A percentile compares a stretch with the other conserved stretches of the same genome.
These are phyloP conservation scores for Heterodera filipjevi DNA, from an alignment of 2,888 invertebrate species.

Conservation along the genomic window DNA sequence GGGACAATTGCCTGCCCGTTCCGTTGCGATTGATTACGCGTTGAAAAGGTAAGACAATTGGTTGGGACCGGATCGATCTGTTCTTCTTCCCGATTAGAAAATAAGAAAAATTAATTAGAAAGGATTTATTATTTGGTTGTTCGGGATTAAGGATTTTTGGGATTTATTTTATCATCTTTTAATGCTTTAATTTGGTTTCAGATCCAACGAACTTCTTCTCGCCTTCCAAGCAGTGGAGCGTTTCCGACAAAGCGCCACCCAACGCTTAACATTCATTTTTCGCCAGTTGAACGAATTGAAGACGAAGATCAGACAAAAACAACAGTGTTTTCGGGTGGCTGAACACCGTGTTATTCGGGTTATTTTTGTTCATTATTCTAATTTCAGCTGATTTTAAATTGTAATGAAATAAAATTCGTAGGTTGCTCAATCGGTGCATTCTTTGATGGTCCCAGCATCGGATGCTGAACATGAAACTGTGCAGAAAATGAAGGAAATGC, in stretches of 20 bases:
- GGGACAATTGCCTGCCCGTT: constrained; percentile 1
- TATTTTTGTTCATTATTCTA: too few species aligned
- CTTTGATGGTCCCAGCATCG: not conserved
- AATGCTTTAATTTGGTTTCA: not conserved
- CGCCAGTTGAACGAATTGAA: constrained; percentile 22
- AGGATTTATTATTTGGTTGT: too few species aligned
- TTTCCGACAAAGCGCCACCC: constrained; percentile 9
- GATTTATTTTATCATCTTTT: not conserved
- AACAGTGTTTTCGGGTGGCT: not conserved
- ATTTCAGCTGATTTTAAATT: too few species aligned
- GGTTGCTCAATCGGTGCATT: not conserved
- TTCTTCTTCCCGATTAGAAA: not conserved
- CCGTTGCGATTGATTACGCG: not conserved
- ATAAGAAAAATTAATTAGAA: not conserved
- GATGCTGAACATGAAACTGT: not conserved
- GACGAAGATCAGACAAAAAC: constrained; percentile 1
- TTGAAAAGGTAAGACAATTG: not conserved
- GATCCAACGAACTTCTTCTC: not conserved
- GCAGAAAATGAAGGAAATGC: not conserved
- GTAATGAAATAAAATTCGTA: too few species aligned
- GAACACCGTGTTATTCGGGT: constrained; percentile 16
- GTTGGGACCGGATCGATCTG: not conserved
- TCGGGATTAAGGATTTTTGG: not conserved
- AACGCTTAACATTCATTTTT: constrained; percentile 18
- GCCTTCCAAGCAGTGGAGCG: constrained; percentile 3